Conservation (phyloP, 2,797 vertebrate species). For the Mus minutoides region DNA sequence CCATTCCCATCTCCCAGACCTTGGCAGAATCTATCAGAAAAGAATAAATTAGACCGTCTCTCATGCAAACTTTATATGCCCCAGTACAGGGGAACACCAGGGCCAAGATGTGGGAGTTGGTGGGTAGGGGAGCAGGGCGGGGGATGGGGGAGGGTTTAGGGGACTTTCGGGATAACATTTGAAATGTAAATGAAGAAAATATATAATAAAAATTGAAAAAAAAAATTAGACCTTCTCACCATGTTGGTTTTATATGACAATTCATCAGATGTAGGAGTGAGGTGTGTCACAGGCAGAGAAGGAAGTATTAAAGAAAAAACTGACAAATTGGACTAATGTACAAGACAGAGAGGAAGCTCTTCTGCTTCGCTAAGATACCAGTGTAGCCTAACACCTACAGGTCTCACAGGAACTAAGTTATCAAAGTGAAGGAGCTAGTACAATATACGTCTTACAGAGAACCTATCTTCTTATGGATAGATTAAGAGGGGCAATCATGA, state of each 20-base stretch:
- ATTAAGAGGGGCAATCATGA: constrained; percentile 3
- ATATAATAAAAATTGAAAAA: too few species aligned
- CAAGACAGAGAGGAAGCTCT: constrained; percentile 36
- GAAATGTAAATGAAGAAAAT: too few species aligned
- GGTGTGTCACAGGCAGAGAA: constrained; percentile 14
- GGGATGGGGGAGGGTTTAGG: too few species aligned
- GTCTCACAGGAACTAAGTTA: neutral
- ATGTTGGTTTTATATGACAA: neutral
- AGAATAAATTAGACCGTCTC: constrained; percentile 49
- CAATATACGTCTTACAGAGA: constrained; percentile 29
- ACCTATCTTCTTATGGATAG: neutral
- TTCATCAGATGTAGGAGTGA: constrained; percentile 46
- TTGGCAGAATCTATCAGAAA: constrained; percentile 45
- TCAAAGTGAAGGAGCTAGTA: neutral
- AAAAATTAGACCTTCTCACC: constrained; percentile 38
- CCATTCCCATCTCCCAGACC: neutral
- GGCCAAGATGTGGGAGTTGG: too few species aligned
- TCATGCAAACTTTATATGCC: too few species aligned
- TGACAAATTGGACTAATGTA: constrained; percentile 26
- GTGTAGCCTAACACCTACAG: constrained; percentile 3
- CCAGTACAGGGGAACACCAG: too few species aligned
- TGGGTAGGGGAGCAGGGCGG: too few species aligned
- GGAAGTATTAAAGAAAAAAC: constrained; percentile 58
- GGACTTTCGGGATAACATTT: too few species aligned
- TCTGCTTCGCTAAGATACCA: neutral